These are phyloP conservation scores for Argyra leucocephala DNA, from an alignment of 2,888 invertebrate genomes.

Conservation along the genomic window DNA sequence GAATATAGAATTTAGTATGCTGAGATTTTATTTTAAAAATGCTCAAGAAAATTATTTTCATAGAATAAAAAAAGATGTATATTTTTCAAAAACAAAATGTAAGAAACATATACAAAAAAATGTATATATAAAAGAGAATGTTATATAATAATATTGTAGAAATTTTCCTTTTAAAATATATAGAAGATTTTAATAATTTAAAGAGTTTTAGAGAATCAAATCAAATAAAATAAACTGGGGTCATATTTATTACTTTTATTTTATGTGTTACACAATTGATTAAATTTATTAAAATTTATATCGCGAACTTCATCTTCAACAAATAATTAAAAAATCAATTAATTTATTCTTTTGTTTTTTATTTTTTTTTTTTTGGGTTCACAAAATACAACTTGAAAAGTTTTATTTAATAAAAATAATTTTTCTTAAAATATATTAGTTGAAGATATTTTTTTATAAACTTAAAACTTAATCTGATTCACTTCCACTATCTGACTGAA, in stretches of 20 bases:
- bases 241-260: no score
- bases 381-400: no score
- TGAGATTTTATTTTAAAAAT: constrained; percentile 6
- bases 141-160: neutral
- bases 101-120: neutral
- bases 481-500: constrained; percentile 53
- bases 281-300: no score
- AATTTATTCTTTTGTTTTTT: no score
- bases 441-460: neutral
- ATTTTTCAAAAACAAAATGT: neutral
- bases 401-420: no score
- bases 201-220: no score
- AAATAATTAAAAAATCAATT: no score
- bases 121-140: neutral
- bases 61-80: neutral
- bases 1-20: neutral
- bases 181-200: no score
- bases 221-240: no score
- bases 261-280: no score
- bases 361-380: neutral
- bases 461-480: constrained; percentile 47
- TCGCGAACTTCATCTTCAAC: no score
- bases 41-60: neutral
- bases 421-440: no score
- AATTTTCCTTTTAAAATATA: neutral